Percentiles rank a stretch among this genome's conserved stretches.
Conservation (phyloP, 2,797 vertebrate genomes). For the Chrysocyon brachyurus region DNA sequence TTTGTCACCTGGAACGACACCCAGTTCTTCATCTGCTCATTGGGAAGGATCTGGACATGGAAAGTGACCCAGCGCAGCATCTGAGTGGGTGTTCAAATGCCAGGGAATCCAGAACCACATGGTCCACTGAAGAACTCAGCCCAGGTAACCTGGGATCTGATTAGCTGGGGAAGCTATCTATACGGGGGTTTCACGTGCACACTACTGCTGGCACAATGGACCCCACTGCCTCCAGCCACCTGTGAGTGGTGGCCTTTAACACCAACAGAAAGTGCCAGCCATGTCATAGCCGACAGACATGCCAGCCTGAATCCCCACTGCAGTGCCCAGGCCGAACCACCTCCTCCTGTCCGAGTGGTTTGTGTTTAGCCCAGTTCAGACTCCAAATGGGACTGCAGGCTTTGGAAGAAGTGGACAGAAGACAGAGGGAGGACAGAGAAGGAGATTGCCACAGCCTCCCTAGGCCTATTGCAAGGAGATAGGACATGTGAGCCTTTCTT, state of each 20-base stretch:
- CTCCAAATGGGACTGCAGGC: not conserved
- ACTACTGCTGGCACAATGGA: not conserved
- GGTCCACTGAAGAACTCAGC: not conserved
- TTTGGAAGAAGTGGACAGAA: not conserved
- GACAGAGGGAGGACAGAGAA: not conserved
- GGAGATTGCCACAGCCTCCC: not conserved
- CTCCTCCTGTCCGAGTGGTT: not conserved
- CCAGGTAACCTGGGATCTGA: not conserved
- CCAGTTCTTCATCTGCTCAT: constrained; percentile 97
- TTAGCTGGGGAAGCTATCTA: not conserved
- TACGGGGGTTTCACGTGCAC: not conserved
- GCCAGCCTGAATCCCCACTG: no score
- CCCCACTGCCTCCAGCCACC: not conserved
- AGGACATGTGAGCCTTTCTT: not conserved
- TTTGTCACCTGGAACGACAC: constrained; percentile 93
- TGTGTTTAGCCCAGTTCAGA: not conserved
- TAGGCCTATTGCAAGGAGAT: not conserved
- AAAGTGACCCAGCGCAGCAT: constrained; percentile 92
- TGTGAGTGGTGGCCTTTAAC: not conserved
- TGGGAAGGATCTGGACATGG: constrained; percentile 94
- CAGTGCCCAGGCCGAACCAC: not conserved
- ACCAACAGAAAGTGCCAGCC: not conserved
- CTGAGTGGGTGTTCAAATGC: not conserved
- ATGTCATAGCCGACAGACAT: not conserved
- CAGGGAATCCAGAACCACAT: not conserved